Evolutionary conservation across 2,888 invertebrate genomes (phyloP), one percentile per base, ranked within the genome.

Genomic region (Drymonia ruficornis): DNA sequence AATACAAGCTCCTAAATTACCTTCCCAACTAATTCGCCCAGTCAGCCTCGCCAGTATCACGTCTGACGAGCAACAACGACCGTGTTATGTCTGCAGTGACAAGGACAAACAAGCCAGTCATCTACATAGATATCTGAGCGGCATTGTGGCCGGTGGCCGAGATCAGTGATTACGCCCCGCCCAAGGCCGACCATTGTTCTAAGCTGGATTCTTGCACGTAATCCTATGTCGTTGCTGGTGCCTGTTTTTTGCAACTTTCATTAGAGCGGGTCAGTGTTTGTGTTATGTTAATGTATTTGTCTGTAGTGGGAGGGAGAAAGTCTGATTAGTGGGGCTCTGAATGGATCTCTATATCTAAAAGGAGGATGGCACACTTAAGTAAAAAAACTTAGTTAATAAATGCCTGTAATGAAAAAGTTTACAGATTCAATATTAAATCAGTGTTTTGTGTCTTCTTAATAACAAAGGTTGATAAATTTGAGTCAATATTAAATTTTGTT

Each of bases 131-230:
- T 69, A 69, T 61, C 59, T 19, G 59, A 50, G 47, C 43, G 50
- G 62, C 43, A 64, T 71, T 72, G 71, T 72, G 56, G 53, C 56
- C 56, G 56, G 53, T 65, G 74, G 72, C 72, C 73, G 68, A 70
- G 74, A 73, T 72, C 81, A 72, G 77, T 88, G 91, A 90, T 90
- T 89, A 85, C 87, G 82, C 78, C 74, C 76, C 70, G 86, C 86
- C 72, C 87, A 87, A 89, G 91, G 89, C 87, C 86, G 81, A 53
- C 81, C 65, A 89, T 90, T 90, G 91, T 91, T 91, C 85, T 82
- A 79, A 78, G 80, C 73, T 78, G 80, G 83, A 89, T 87, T 87
- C 86, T 85, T 86, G 83, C 89, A 89, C 89, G 85, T 84, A 83
- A 85, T 83, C 79, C 74, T 61, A 73, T 75, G 78, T 74, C 69